Base-by-base conservation (phyloP, 2,888 invertebrate species). In the Sesia bembeciformis region DNA sequence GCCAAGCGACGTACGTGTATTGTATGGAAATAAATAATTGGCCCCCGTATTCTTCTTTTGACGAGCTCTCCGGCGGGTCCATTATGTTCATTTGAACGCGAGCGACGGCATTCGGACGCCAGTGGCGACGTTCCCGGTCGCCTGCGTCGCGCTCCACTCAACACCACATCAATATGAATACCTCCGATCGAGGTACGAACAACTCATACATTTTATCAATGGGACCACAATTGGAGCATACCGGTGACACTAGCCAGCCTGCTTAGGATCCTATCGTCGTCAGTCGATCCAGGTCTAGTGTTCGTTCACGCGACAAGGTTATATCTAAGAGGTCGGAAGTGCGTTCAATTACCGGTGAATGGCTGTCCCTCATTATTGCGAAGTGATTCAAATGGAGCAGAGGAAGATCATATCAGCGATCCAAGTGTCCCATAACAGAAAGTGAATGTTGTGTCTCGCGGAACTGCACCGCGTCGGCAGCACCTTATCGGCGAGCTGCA, bases 1-100 rank as follows among this genome's bases (percentile, higher is more conserved):
- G 78, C 70, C 70, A 73, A 65, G 73, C 83, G 80, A 81, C 85
- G 84, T 84, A 76, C 80, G 77, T 75, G 78, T 81, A 87, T 86
- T 87, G 85, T 87, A 86, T 84, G 81, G 79, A 79, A 86, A 83
- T 87, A 84, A 78, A 81, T 87, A 88, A 88, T 87, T 87, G 88
- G 78, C 72, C 75, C 68, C 74, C 74, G 81, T 86, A 86, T 87
- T 87, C 86, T 86, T 83, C 88, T 87, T 85, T 88, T 84, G 85
- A 87, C 81, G 81, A 83, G 83, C 78, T 81, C 82, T 79, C 81
- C 76, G 85, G 68, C 58, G 78, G 79, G 79, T 78, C 81, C 81
- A 88, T 87, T 86, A 87, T 87, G 84, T 76, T 71, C 78, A 71
- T 75, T 78, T 81, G 82, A 84, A 74, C 74, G 84, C 74, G 77